A percentile compares a stretch with the other conserved stretches of the same genome.
phyloP scores from a whole-genome alignment of 2,888 invertebrate genomes.

The Lymantria dispar region DNA sequence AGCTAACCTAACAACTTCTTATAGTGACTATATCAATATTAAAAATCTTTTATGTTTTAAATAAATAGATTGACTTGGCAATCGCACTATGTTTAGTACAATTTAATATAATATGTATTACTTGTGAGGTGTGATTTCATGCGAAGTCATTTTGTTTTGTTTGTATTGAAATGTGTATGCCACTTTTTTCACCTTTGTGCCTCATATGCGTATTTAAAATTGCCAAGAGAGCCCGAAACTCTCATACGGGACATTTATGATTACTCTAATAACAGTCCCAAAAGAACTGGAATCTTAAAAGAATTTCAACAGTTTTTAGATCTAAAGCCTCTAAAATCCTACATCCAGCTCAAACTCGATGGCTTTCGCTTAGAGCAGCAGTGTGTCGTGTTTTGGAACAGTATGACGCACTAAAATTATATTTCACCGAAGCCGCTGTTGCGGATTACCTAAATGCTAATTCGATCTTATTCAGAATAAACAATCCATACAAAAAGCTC shows the following conservation, averaged over 20 bases:
- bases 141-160: no score
- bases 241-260: slow-evolving; percentile 14
- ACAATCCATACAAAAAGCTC: background rate
- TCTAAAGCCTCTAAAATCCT: slow-evolving; percentile 11
- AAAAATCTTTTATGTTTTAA: no score
- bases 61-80: no score
- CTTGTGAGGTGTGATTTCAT: no score
- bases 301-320: slow-evolving; percentile 16
- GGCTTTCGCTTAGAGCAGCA: slow-evolving; percentile 17
- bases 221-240: slow-evolving; percentile 14
- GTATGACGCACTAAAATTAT: slow-evolving; percentile 3
- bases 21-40: no score
- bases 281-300: slow-evolving; percentile 13
- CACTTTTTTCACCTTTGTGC: slow-evolving; percentile 15
- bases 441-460: background rate
- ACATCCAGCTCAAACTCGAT: slow-evolving; percentile 22
- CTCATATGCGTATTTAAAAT: slow-evolving; percentile 9
- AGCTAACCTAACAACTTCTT: no score
- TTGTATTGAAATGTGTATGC: background rate
- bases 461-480: background rate
- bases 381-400: slow-evolving; percentile 17
- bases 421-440: background rate
- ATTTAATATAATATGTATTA: no score
- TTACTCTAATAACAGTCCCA: slow-evolving; percentile 12
- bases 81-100: no score